Evolutionary conservation across 2,888 invertebrate genomes (phyloP), one percentile per base, ranked within the genome.

Genomic region (Scrobipalpa costella): DNA sequence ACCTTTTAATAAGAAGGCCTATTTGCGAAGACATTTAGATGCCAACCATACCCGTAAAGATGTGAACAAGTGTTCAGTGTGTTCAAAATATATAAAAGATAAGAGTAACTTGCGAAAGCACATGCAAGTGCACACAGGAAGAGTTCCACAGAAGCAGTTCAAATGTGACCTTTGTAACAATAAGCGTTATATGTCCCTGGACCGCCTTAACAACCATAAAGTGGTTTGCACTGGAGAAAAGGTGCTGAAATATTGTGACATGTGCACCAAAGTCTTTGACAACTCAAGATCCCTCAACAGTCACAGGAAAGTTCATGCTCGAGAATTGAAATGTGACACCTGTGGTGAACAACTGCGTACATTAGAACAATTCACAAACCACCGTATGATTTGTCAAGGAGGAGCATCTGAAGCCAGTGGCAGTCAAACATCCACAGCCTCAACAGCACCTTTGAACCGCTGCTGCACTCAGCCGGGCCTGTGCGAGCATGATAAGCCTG

Each of bases 211-310:
- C 71, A 92, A 92, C 73, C 92, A 92, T 71, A 90, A 91, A 71
- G 90, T 92, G 61, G 92, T 92, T 9, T 92, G 92, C 73, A 92
- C 92, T 40, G 92, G 92, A 47, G 92, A 92, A 69, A 92, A 90
- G 72, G 84, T 86, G 63, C 78, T 92, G 63, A 92, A 92, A 72
- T 92, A 86, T 74, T 92, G 92, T 78, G 92, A 92, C 81, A 92
- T 92, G 92, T 92, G 92, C 74, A 86, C 90, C 64, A 92, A 92
- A 79, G 92, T 92, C 44, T 92, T 92, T 83, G 92, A 92, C 71
- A 92, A 92, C 74, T 92, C 92, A 62, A 85, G 92, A 74, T 92
- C 92, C 47, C 78, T 92, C 49, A 92, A 92, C 73, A 92, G 92
- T 75, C 92, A 92, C 80, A 91, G 90, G 72, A 92, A 92, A 75